phyloP scores from a whole-genome alignment of 2,113 vertebrate genomes.

The Ammospiza nelsoni region DNA sequence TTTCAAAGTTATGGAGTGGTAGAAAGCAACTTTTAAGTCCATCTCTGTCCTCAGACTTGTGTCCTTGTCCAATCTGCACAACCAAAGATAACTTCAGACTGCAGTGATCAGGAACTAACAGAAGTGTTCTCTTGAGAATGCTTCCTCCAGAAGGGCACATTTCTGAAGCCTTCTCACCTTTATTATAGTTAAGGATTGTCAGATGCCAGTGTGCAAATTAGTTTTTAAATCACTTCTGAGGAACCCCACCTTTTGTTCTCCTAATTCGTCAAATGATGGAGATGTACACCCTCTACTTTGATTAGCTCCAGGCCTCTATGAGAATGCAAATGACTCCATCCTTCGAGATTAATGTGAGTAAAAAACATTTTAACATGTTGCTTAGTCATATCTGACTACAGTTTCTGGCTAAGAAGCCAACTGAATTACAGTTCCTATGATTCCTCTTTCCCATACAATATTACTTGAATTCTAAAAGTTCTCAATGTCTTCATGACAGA shows the following conservation, averaged over 20 bases:
- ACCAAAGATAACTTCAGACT: neutral
- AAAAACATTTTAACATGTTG: neutral
- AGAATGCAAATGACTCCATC: neutral
- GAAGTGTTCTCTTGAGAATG: neutral
- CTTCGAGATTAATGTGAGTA: neutral
- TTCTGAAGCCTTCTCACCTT: neutral
- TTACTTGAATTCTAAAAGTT: neutral
- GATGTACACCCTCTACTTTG: neutral
- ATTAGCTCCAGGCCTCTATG: neutral
- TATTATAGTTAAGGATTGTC: neutral
- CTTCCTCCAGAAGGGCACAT: neutral
- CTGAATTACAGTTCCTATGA: neutral
- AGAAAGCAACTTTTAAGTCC: neutral
- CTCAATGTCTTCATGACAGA: neutral
- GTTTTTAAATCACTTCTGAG: neutral
- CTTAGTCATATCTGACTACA: neutral
- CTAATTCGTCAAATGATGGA: neutral
- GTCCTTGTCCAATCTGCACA: neutral
- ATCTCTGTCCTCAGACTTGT: neutral
- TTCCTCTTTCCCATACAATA: neutral
- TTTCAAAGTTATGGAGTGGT: neutral
- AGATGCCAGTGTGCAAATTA: neutral
- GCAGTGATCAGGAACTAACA: neutral
- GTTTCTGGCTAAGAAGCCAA: neutral
- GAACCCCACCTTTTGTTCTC: neutral